Evolutionary conservation across 2,888 invertebrate species (phyloP).

Genomic region (Brachyptera putata): DNA sequence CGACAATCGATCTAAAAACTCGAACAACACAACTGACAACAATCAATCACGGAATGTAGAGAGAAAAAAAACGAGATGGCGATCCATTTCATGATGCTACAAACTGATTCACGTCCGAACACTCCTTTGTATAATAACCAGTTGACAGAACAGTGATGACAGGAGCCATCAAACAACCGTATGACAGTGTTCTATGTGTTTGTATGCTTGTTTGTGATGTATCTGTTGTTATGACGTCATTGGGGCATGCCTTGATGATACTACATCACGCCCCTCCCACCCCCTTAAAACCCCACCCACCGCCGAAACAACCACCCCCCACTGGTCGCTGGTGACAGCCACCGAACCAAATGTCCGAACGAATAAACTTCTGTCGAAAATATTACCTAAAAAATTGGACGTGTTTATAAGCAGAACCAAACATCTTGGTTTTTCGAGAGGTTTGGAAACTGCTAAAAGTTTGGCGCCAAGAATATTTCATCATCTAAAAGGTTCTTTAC

Average conservation of each 20-base stretch:
- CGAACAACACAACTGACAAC: slow-evolving; percentile 1
- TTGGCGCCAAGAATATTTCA: slow-evolving; percentile 22
- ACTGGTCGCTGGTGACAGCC: slow-evolving; percentile 9
- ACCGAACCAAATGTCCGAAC: not conserved
- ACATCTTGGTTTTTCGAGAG: slow-evolving; percentile 6
- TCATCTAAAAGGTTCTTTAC: slow-evolving; percentile 15
- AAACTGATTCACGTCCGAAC: slow-evolving; percentile 4
- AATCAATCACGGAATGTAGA: slow-evolving; percentile 12
- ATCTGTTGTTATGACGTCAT: slow-evolving; percentile 16
- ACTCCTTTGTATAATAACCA: not conserved
- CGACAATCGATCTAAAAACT: not conserved
- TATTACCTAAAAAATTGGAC: slow-evolving; percentile 21
- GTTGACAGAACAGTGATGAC: slow-evolving; percentile 17
- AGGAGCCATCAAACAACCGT: slow-evolving; percentile 4
- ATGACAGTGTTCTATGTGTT: slow-evolving; percentile 9
- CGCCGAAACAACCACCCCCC: not conserved
- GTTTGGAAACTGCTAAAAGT: slow-evolving; percentile 6
- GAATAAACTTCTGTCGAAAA: slow-evolving; percentile 9
- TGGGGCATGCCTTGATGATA: not conserved
- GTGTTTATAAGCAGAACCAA: slow-evolving; percentile 17
- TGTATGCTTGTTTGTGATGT: slow-evolving; percentile 13
- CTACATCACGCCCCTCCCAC: not conserved
- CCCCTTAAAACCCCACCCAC: too few relatives aligned
- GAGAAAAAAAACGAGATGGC: not conserved
- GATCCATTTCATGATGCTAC: slow-evolving; percentile 15